Evolutionary conservation across 2,113 vertebrate species (phyloP), one percentile per base, ranked within the genome.

Genomic region (Cepphus grylle): DNA sequence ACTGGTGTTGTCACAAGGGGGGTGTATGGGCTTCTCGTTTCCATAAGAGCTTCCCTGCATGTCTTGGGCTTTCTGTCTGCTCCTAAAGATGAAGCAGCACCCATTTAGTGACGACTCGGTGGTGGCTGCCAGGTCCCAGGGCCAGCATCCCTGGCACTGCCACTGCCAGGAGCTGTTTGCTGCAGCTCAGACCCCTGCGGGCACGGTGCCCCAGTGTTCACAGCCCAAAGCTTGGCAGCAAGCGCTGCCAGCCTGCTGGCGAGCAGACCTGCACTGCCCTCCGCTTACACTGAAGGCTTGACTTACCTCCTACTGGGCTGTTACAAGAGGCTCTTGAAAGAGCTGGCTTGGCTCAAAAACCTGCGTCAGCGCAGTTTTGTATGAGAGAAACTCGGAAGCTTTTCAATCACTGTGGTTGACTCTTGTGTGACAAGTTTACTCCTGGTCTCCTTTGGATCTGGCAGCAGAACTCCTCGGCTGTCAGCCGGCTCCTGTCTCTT

Each of bases 51-150:
- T 70, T 47, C 43, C 20, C 26, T 0, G 1, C 14, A 4, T 12
- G 2, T 15, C 67, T 27, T 15, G 5, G 30, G 25, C 36, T 32
- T 66, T 40, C 30, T 42, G 26, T 29, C 43, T 0, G 5, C 22
- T 45, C 22, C 70, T 34, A 40, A 15, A 36, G 50, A 14, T 40
- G 29, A 22, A 47, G n/a, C 61, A 12, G 29, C 55, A 40, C 34
- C 40, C 4, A 1, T 56, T 27, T 8, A 27, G 40, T 5, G 59
- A 55, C 0, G 1, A 5, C 21, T 66, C 1, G 2, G n/a, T 34
- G 27, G 42, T 4, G 25, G 42, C 42, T 47, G 34, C 16, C 12
- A 12, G 43, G n/a, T 49, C 12, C 12, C 12, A 15, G 20, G n/a
- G 32, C 12, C 32, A 38, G 70, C 1, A 2, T 47, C 49, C 34